Evolutionary conservation across 2,797 vertebrate genomes (phyloP).

Genomic region (Myripristis murdjan): DNA sequence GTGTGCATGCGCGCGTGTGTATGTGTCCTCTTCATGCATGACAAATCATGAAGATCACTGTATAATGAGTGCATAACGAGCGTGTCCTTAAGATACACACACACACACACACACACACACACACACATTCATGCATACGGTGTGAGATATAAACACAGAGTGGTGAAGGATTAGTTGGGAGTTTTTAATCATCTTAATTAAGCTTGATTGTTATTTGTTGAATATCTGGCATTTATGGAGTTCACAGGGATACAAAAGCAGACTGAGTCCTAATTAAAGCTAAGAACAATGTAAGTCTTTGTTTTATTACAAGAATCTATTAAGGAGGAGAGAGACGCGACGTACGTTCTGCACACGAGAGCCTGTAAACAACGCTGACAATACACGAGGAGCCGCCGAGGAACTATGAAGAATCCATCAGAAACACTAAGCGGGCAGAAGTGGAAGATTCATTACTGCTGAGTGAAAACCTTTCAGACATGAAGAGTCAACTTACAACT

Average conservation of each 20-base stretch:
- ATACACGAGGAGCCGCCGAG: too few relatives aligned
- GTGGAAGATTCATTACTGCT: too few relatives aligned
- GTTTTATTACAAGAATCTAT: constrained; percentile 53
- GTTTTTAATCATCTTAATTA: constrained; percentile 85
- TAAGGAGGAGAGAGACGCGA: not conserved
- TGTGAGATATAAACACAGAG: constrained; percentile 51
- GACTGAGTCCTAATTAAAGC: constrained; percentile 69
- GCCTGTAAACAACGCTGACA: not conserved
- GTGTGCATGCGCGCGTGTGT: too few relatives aligned
- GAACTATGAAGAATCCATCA: too few relatives aligned
- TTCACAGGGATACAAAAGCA: constrained; percentile 66
- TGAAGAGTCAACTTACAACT: too few relatives aligned
- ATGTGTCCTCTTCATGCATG: constrained; percentile 72
- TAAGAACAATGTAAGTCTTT: constrained; percentile 48
- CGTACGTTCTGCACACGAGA: too few relatives aligned
- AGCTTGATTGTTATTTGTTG: constrained; percentile 79
- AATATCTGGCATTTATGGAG: constrained; percentile 77
- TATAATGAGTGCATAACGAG: constrained; percentile 68
- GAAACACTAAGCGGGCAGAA: too few relatives aligned
- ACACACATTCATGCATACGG: constrained; percentile 39
- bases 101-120: not conserved
- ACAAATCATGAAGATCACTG: constrained; percentile 76
- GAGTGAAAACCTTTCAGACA: too few relatives aligned
- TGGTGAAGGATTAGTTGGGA: constrained; percentile 72
- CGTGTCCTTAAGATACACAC: constrained; percentile 51